Conservation (phyloP, 2,888 invertebrate genomes). For the Eurytoma adleriae region DNA sequence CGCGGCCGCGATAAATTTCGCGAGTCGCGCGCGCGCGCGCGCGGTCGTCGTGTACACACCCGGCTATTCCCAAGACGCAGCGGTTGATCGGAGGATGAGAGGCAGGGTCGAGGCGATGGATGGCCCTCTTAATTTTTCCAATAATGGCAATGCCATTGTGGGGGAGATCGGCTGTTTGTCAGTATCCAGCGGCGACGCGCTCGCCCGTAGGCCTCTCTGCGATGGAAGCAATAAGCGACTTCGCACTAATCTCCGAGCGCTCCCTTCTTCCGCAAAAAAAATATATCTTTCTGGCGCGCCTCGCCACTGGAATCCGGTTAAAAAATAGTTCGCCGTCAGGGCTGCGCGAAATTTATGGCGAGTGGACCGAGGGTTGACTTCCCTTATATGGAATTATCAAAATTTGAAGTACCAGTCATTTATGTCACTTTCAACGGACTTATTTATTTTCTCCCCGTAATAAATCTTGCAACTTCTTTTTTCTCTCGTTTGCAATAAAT, state of each 20-base stretch:
- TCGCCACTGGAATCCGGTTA: no score
- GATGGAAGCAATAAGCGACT: constrained; percentile 44
- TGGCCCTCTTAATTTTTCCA: constrained; percentile 71
- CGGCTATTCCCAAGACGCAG: constrained; percentile 22
- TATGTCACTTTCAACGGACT: not conserved
- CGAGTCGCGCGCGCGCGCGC: not conserved
- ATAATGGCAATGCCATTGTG: constrained; percentile 65
- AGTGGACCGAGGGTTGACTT: not conserved
- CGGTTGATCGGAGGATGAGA: constrained; percentile 15
- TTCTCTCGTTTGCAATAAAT: no score
- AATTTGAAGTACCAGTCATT: not conserved
- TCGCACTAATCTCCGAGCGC: constrained; percentile 40
- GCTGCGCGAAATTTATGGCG: no score
- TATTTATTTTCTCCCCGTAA: no score
- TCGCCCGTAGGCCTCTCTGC: constrained; percentile 3
- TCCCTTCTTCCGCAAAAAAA: not conserved
- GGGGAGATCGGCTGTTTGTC: constrained; percentile 67
- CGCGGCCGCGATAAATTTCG: constrained; percentile 13
- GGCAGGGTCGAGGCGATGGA: constrained; percentile 59
- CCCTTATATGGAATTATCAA: not conserved
- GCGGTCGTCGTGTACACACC: not conserved
- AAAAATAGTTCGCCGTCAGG: no score
- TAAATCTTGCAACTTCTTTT: no score
- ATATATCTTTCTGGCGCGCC: not conserved
- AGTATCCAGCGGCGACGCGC: constrained; percentile 50